Percentiles rank a stretch among this genome's conserved stretches.
phyloP scores from a whole-genome alignment of 2,888 invertebrate genomes.

The Unio delphinus region DNA sequence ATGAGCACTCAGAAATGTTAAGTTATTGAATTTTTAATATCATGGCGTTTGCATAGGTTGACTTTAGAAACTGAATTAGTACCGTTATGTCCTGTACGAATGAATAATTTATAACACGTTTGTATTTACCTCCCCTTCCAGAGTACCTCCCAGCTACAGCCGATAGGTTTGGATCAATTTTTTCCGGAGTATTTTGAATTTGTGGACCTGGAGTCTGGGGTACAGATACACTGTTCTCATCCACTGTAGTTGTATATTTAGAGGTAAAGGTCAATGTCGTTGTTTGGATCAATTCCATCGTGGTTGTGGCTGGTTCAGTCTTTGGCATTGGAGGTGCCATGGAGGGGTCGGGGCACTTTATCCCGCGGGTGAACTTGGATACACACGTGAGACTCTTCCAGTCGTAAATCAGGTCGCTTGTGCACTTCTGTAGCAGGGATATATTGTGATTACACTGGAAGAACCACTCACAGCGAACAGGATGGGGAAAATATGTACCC shows the following conservation, averaged over 20 bases:
- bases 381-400: slow-evolving; percentile 25
- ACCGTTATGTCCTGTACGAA: no score
- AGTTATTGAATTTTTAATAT: no score
- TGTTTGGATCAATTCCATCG: background rate
- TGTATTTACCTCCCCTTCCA: slow-evolving; percentile 37
- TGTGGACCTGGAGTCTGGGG: background rate
- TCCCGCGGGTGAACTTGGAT: slow-evolving; percentile 24
- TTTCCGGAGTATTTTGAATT: background rate
- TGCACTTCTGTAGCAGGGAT: slow-evolving; percentile 40
- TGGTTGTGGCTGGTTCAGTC: slow-evolving; percentile 8
- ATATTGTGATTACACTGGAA: slow-evolving; percentile 53
- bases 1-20: no score
- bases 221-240: background rate
- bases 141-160: slow-evolving; percentile 29
- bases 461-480: slow-evolving; percentile 48
- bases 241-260: background rate
- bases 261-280: slow-evolving; percentile 4
- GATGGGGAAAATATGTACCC: slow-evolving; percentile 47
- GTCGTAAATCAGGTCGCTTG: slow-evolving; percentile 15
- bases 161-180: background rate
- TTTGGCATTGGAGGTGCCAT: slow-evolving; percentile 28
- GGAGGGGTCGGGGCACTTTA: slow-evolving; percentile 30
- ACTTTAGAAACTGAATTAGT: no score
- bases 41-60: no score
- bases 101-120: no score